Base-by-base conservation (phyloP, 2,888 invertebrate species). In the Encarsia formosa region DNA sequence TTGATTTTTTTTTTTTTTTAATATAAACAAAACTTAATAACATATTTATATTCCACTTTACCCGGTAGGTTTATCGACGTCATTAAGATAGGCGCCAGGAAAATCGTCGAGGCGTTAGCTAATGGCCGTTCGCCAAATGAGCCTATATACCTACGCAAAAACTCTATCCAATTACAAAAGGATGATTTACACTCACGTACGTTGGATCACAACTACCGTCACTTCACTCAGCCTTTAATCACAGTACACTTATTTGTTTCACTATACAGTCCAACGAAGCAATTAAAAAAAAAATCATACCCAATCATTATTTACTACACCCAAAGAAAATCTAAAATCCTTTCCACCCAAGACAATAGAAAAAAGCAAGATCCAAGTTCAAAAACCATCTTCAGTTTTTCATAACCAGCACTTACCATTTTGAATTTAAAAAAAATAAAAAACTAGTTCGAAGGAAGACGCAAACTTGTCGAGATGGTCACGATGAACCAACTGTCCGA, bases 401-500 rank as follows among this genome's bases (percentile, higher is more conserved):
- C 41, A 50, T 23, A 47, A 32, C 46, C 48, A 42, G 32, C 35
- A 44, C 37, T 46, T 43, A 18, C 16, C 42, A 15, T 18, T 34
- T 34, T 16, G 4, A 31, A 31, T 68, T 68, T 71, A 45, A 51
- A 49, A 51, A 43, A 22, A 15, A 24, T 26, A 8, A 38, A 47
- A 39, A 32, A 13, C 42, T 31, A 16, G 32, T 37, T 39, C 56
- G 65, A 67, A 63, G 65, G 64, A 64, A 57, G 50, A 26, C 49
- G 48, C 48, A 53, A 45, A 53, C 40, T 46, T 57, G 16, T 52
- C 73, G 69, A 74, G 72, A 69, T 73, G 73, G 69, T 69, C 62
- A 71, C 69, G 60, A 65, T 60, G 68, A 73, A 73, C 72, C 72
- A 73, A 73, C 73, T 74, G 72, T 67, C 67, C 65, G 62, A 68